These are phyloP conservation scores for Callipepla californica DNA, from an alignment of 2,113 vertebrate genomes.

Conservation along the genomic window DNA sequence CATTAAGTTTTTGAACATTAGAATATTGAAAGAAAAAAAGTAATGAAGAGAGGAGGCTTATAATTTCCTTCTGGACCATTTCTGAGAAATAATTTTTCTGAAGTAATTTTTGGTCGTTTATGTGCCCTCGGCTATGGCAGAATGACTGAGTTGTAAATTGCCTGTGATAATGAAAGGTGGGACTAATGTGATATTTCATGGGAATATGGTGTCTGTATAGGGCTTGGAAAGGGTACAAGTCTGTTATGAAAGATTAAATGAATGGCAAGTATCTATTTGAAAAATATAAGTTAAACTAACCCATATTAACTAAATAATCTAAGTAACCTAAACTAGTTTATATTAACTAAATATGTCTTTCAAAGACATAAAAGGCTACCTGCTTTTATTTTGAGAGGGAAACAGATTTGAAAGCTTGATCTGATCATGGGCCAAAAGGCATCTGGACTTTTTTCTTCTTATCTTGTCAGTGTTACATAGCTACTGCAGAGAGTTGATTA, in stretches of 20 bases:
- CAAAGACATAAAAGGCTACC: neutral
- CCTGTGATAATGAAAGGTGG: neutral
- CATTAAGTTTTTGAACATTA: neutral
- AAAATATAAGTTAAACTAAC: neutral
- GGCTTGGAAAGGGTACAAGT: neutral
- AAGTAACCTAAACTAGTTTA: neutral
- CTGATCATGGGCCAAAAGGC: neutral
- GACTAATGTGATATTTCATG: neutral
- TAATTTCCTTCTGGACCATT: neutral
- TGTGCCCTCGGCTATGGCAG: neutral
- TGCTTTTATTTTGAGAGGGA: neutral
- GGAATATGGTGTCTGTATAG: neutral
- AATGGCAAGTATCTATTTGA: neutral
- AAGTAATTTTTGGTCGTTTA: neutral
- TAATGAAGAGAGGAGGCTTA: neutral
- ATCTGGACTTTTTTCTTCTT: neutral
- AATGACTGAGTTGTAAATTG: conserved; percentile 8
- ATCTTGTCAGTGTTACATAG: neutral
- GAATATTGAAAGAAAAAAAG: neutral
- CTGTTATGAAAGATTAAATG: neutral
- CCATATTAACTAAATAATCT: neutral
- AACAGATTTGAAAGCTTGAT: neutral
- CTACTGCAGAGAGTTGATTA: neutral
- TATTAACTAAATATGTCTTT: neutral
- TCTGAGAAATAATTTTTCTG: conserved; percentile 1